Conservation (phyloP, 2,888 invertebrate species). For the Cryptocheilus praepositus region DNA sequence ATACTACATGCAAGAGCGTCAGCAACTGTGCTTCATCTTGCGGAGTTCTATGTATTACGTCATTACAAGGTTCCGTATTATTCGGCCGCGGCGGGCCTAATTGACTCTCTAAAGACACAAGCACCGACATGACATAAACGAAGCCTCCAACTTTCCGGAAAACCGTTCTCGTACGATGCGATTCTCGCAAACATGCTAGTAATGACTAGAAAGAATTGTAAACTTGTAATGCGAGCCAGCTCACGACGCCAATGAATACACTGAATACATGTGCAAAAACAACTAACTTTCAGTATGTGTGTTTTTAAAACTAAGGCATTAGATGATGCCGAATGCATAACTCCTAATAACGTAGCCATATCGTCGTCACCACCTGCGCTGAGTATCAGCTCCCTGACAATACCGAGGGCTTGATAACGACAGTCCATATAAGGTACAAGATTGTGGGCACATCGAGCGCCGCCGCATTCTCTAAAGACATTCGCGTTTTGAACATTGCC, state of each 20-base stretch:
- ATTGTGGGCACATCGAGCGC: constrained; percentile 93
- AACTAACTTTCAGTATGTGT: constrained; percentile 86
- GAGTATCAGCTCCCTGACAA: constrained; percentile 91
- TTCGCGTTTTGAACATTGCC: constrained; percentile 92
- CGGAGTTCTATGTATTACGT: constrained; percentile 58
- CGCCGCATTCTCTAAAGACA: constrained; percentile 95
- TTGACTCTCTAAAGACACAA: constrained; percentile 93
- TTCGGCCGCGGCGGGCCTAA: constrained; percentile 76
- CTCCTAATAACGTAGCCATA: constrained; percentile 92
- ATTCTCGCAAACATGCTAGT: constrained; percentile 92
- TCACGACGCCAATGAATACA: too few relatives aligned
- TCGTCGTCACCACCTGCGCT: constrained; percentile 97
- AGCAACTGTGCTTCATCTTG: constrained; percentile 80
- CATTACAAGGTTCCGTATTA: constrained; percentile 74
- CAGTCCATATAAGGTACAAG: constrained; percentile 90
- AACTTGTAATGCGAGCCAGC: not conserved
- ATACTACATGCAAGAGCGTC: constrained; percentile 89
- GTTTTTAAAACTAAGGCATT: constrained; percentile 89
- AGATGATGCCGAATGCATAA: constrained; percentile 92
- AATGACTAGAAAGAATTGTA: constrained; percentile 78
- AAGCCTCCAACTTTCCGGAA: constrained; percentile 99
- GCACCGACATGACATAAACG: constrained; percentile 96
- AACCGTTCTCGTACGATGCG: constrained; percentile 96
- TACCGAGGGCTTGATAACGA: constrained; percentile 88
- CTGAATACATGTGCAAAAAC: not conserved